A percentile compares a stretch with the other conserved stretches of the same genome.
phyloP scores from a whole-genome alignment of 1,140 invertebrate species.

The Dermatophagoides farinae region DNA sequence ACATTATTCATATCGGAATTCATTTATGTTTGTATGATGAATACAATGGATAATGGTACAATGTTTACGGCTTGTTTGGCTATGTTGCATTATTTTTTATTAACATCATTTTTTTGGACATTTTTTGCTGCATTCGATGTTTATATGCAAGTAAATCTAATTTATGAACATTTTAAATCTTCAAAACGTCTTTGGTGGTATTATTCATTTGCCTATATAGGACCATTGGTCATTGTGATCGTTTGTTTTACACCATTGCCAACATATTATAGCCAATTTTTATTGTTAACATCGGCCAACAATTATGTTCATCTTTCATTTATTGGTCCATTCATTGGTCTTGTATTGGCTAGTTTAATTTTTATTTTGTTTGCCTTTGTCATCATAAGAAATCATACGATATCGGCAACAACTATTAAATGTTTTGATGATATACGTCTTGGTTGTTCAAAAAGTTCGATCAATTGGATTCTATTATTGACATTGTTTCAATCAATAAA shows the following conservation, averaged over 20 bases:
- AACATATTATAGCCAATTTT: conserved; percentile 62
- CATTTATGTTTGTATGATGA: conserved; percentile 72
- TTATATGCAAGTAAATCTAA: conserved; percentile 46
- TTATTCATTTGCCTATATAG: conserved; percentile 59
- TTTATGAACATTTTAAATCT: conserved; percentile 32
- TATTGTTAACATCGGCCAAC: conserved; percentile 71
- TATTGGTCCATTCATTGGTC: conserved; percentile 61
- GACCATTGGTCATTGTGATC: conserved; percentile 47
- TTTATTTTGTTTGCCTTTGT: conserved; percentile 52
- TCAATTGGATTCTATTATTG: conserved; percentile 25
- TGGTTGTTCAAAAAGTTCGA: not conserved
- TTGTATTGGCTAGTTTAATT: conserved; percentile 59
- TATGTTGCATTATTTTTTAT: conserved; percentile 78
- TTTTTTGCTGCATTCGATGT: conserved; percentile 59
- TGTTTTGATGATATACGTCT: conserved; percentile 6
- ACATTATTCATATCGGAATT: conserved; percentile 77
- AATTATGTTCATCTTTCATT: conserved; percentile 79
- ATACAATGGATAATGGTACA: conserved; percentile 57
- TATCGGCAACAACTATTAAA: conserved; percentile 5
- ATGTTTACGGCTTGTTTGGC: conserved; percentile 75
- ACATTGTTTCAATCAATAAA: conserved; percentile 64
- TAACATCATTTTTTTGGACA: conserved; percentile 82
- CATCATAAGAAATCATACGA: not conserved
- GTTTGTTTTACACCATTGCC: conserved; percentile 54
- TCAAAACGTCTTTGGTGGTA: conserved; percentile 84